These are phyloP conservation scores for Drosophila guanche DNA, from an alignment of 1,140 invertebrate genomes.

Conservation along the genomic window DNA sequence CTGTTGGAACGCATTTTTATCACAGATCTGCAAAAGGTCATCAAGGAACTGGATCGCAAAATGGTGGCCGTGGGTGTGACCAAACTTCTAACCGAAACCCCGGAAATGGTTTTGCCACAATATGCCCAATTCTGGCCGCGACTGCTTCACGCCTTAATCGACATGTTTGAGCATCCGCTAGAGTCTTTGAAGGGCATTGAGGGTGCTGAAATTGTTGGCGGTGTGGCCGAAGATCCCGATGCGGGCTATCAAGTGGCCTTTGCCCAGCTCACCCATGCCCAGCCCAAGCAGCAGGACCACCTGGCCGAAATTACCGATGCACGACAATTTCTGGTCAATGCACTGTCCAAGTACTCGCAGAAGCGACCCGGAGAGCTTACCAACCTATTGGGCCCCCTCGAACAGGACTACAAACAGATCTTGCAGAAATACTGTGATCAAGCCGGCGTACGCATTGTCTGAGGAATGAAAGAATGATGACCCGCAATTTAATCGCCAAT, in stretches of 20 bases:
- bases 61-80: constrained; percentile 94
- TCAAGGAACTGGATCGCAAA: constrained; percentile 92
- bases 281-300: constrained; percentile 89
- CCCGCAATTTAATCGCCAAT: background rate
- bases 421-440: constrained; percentile 82
- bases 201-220: constrained; percentile 89
- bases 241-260: constrained; percentile 95
- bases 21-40: constrained; percentile 93
- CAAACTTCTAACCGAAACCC: constrained; percentile 92
- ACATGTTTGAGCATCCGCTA: constrained; percentile 94
- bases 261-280: constrained; percentile 93
- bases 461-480: constrained; percentile 13
- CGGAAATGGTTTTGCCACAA: constrained; percentile 75
- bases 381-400: constrained; percentile 71
- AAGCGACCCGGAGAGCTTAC: constrained; percentile 86
- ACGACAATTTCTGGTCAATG: constrained; percentile 88
- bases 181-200: constrained; percentile 89
- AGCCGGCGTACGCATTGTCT: constrained; percentile 68
- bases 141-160: constrained; percentile 89
- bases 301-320: constrained; percentile 87
- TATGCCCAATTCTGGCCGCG: constrained; percentile 82
- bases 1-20: constrained; percentile 95
- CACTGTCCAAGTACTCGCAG: constrained; percentile 87
- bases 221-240: constrained; percentile 88
- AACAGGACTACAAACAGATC: constrained; percentile 68